phyloP scores from a whole-genome alignment of 2,888 invertebrate genomes.

The Dugesia japonica region DNA sequence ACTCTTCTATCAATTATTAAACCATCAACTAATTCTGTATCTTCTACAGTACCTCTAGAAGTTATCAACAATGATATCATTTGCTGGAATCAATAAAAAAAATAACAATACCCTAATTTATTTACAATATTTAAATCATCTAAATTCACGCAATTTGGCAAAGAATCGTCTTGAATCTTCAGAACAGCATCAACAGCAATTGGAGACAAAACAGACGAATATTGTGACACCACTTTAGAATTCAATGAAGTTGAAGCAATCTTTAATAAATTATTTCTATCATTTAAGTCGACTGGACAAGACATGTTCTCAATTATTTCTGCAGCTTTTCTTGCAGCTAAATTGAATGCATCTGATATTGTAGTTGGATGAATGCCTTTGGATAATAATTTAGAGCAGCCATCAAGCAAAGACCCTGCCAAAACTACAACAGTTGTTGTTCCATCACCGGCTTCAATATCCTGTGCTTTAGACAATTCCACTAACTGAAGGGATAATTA shows the following conservation, averaged over 20 bases:
- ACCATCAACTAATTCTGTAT: conserved; percentile 85
- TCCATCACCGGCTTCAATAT: conserved; percentile 96
- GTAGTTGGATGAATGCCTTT: conserved; percentile 88
- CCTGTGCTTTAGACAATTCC: conserved; percentile 90
- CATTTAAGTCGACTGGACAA: conserved; percentile 62
- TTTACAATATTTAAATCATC: conserved; percentile 84
- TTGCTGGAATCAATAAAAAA: no score
- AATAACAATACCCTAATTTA: conserved; percentile 76
- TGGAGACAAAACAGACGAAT: conserved; percentile 80
- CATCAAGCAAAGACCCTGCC: conserved; percentile 83
- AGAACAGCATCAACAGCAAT: conserved; percentile 91
- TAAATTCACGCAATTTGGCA: conserved; percentile 64
- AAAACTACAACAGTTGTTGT: conserved; percentile 94
- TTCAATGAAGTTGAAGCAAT: conserved; percentile 93
- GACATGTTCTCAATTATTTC: conserved; percentile 66
- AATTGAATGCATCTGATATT: conserved; percentile 88
- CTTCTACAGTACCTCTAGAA: conserved; percentile 79
- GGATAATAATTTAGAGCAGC: conserved; percentile 71
- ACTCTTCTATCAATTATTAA: conserved; percentile 76
- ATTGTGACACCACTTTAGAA: conserved; percentile 95
- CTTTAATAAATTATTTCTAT: conserved; percentile 71
- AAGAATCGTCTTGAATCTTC: conserved; percentile 61
- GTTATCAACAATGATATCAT: no score
- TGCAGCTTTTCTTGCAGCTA: conserved; percentile 58
- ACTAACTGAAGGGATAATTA: conserved; percentile 67